Conservation (phyloP, 2,113 vertebrate genomes). For the Podarcis cretensis region DNA sequence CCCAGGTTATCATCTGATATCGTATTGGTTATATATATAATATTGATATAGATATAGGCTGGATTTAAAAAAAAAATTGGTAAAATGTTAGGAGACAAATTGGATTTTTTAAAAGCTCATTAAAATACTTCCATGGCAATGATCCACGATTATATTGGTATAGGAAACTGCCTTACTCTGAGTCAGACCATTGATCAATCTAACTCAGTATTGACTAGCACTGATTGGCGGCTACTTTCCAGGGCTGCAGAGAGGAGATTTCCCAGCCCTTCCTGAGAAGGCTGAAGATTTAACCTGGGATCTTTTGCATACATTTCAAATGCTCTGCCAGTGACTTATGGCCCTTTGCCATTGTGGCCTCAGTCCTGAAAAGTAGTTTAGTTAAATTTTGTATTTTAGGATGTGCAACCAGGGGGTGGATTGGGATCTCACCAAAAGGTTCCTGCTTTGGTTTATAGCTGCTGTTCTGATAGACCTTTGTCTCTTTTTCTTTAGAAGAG, state of each 20-base stretch:
- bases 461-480: slow-evolving; percentile 47
- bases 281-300: no score
- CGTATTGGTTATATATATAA: no score
- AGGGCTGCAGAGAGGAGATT: no score
- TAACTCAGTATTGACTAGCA: no score
- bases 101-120: neutral
- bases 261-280: no score
- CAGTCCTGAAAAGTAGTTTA: neutral
- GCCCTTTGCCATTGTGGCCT: neutral
- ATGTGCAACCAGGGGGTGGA: fast-evolving
- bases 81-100: neutral
- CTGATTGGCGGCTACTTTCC: no score
- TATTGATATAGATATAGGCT: neutral
- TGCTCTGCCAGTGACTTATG: no score
- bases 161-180: no score
- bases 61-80: no score
- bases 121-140: neutral
- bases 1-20: neutral
- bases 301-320: no score
- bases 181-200: no score
- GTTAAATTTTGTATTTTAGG: neutral
- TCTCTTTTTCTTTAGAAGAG: slow-evolving; percentile 69
- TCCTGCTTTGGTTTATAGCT: neutral
- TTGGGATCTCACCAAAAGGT: neutral
- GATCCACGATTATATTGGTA: neutral